Conservation (phyloP, 2,888 invertebrate genomes). For the Cheilosia vernalis region DNA sequence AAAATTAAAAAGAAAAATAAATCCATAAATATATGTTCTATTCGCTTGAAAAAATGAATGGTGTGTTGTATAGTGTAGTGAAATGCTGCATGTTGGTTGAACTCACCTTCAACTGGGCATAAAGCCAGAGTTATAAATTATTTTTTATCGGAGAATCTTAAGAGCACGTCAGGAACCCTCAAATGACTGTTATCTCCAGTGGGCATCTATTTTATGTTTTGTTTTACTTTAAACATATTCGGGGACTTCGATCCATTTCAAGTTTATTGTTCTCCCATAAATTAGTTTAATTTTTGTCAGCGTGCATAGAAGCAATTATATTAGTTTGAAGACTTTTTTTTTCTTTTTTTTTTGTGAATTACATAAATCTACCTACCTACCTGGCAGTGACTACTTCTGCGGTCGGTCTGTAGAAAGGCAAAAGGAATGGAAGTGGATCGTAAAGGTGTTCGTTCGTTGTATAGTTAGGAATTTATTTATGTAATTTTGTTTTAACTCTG, state of each 20-base stretch:
- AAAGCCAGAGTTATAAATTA: constrained; percentile 67
- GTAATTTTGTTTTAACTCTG: constrained; percentile 23
- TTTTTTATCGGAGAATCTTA: constrained; percentile 75
- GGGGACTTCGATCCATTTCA: constrained; percentile 70
- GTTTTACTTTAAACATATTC: constrained; percentile 71
- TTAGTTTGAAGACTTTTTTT: constrained; percentile 48
- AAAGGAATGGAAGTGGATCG: constrained; percentile 30
- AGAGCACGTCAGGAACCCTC: constrained; percentile 76
- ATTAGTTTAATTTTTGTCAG: constrained; percentile 73
- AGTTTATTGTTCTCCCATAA: constrained; percentile 75
- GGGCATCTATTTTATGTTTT: constrained; percentile 75
- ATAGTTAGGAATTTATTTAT: constrained; percentile 29
- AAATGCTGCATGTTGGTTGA: constrained; percentile 49
- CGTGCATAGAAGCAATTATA: constrained; percentile 66
- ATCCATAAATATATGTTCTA: constrained; percentile 15
- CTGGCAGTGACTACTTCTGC: constrained; percentile 39
- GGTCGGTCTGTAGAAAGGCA: constrained; percentile 49
- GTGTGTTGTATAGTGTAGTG: constrained; percentile 46
- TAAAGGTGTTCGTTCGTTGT: constrained; percentile 37
- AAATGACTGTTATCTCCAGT: constrained; percentile 76
- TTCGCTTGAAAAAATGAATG: constrained; percentile 1
- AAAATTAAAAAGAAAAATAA: constrained; percentile 20
- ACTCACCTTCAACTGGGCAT: constrained; percentile 50
- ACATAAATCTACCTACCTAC: constrained; percentile 41
- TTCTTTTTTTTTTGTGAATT: constrained; percentile 41